These are phyloP conservation scores for Numenius phaeopus DNA, from an alignment of 2,797 vertebrate species.

Conservation along the genomic window DNA sequence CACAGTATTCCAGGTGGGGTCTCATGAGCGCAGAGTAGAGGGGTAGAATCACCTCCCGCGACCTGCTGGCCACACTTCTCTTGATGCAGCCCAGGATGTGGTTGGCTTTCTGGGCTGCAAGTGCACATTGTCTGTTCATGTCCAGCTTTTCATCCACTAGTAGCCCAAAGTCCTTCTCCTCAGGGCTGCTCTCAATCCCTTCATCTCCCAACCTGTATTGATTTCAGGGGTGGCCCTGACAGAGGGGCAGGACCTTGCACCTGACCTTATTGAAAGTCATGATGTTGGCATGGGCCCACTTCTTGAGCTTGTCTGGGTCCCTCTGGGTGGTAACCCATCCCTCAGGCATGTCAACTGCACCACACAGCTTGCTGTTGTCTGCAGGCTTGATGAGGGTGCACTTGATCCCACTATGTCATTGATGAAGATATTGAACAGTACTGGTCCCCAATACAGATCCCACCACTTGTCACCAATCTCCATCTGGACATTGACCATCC, in stretches of 20 bases:
- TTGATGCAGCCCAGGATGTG: not conserved
- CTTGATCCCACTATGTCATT: not conserved
- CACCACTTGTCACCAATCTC: not conserved
- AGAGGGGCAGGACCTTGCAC: not conserved
- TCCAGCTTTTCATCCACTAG: not conserved
- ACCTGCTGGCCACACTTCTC: not conserved
- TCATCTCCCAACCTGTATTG: not conserved
- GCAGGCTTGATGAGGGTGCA: not conserved
- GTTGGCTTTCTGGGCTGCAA: not conserved
- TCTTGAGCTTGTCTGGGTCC: not conserved
- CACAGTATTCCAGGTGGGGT: not conserved
- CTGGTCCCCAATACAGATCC: not conserved
- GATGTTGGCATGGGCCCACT: not conserved
- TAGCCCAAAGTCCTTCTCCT: not conserved
- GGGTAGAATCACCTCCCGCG: not conserved
- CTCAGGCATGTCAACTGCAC: not conserved
- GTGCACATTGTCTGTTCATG: not conserved
- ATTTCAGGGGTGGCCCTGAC: not conserved
- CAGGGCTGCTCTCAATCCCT: not conserved
- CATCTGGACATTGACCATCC: not conserved
- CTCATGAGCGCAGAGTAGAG: not conserved
- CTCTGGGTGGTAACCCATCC: not conserved
- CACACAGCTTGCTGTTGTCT: not conserved
- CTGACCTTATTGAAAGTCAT: not conserved
- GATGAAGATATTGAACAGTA: not conserved